phyloP scores from a whole-genome alignment of 2,797 vertebrate genomes.

The Hypotaenidia philippensis region DNA sequence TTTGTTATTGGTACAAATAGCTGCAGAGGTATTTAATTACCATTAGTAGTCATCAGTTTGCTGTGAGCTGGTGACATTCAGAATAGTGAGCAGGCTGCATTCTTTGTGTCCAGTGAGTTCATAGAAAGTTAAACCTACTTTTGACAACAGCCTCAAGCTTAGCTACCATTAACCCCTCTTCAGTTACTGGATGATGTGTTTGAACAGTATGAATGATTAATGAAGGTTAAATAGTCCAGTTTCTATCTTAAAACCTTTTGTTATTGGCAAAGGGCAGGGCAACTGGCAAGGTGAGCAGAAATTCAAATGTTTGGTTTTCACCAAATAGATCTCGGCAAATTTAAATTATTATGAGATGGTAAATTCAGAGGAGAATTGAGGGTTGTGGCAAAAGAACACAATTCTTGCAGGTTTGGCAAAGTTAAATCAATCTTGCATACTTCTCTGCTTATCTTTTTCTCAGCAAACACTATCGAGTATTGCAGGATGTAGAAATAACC shows the following conservation, averaged over 20 bases:
- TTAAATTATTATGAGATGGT: constrained; percentile 37
- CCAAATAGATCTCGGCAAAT: constrained; percentile 50
- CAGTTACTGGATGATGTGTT: constrained; percentile 88
- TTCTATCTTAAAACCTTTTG: constrained; percentile 87
- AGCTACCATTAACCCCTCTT: constrained; percentile 88
- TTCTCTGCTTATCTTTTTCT: constrained; percentile 19
- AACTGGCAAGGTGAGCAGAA: constrained; percentile 74
- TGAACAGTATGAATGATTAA: constrained; percentile 93
- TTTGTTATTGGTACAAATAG: constrained; percentile 87
- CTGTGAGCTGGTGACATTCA: constrained; percentile 84
- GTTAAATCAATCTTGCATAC: constrained; percentile 23
- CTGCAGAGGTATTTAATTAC: constrained; percentile 90
- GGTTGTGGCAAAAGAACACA: not conserved
- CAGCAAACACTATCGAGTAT: not conserved
- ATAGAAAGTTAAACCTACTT: constrained; percentile 91
- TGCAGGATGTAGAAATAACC: not conserved
- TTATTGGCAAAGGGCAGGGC: constrained; percentile 77
- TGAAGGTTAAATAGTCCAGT: constrained; percentile 90
- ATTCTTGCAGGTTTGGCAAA: constrained; percentile 16
- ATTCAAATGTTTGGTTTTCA: constrained; percentile 69
- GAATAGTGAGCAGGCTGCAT: constrained; percentile 84
- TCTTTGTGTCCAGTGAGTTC: constrained; percentile 88
- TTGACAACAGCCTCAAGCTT: constrained; percentile 87
- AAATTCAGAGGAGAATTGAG: constrained; percentile 18
- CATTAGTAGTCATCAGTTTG: constrained; percentile 86